Base-by-base conservation (phyloP, 2,113 vertebrate species). In the Menura novaehollandiae region DNA sequence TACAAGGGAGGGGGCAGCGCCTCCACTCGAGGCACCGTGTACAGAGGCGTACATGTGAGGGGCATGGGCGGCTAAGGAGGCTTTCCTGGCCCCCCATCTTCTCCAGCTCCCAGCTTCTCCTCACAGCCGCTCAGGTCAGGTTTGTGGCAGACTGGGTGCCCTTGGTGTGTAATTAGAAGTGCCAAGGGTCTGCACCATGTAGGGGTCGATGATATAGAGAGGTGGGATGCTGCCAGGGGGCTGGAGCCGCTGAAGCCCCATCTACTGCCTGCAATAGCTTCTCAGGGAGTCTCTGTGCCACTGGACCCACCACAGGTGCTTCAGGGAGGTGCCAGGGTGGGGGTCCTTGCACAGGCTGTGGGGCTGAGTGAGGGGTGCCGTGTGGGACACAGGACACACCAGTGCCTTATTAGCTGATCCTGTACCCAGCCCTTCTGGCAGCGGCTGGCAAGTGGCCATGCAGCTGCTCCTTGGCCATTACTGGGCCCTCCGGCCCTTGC, bases 111-210 rank as follows among this genome's bases (percentile, higher is more conserved):
- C 8, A 23, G 21, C 32, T 67, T 24, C 21, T 21, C 39, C n/a
- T 62, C 0, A 0, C 26, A 35, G 30, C 30, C 4, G 0, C 9
- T 9, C 13, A 7, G 7, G 4, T 28, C 66, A 19, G 16, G 8
- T 43, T 76, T 16, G 8, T n/a, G 35, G 30, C 33, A 35, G 15
- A 22, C 20, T 2, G 28, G 8, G 5, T 55, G 35, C 21, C 46
- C 33, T 56, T 43, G 19, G 41, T 52, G 17, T 33, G 19, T 9
- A 8, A 7, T 69, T 44, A 75, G 30, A 66, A 52, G 43, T 8
- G 2, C 33, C 16, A 18, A 27, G 12, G 35, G 33, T 51, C 56
- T 71, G 28, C 4, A 4, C 21, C 21, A 16, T 58, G 22, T 30
- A 51, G n/a, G 11, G 39, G 32, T 21, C 0, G 0, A 12, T 30